A percentile compares a stretch with the other conserved stretches of the same genome.
Evolutionary conservation across 2,113 vertebrate species (phyloP).

Genomic region (Platysternon megacephalum): DNA sequence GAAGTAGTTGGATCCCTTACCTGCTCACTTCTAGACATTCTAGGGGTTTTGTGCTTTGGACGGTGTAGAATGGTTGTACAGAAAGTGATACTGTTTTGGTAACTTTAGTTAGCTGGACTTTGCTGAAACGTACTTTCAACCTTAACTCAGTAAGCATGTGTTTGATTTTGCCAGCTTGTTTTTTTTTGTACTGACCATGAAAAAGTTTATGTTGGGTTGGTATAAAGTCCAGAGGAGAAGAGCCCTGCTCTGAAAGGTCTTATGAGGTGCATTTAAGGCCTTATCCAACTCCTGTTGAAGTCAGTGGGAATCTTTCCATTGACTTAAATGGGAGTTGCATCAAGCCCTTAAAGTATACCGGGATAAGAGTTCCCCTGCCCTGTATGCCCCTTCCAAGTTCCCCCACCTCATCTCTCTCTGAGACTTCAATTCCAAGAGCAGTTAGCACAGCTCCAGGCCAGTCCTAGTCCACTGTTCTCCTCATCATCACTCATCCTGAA

Average conservation of each 20-base stretch:
- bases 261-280: background rate
- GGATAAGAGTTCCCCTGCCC: background rate
- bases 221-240: background rate
- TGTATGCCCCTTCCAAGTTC: background rate
- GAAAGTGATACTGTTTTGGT: background rate
- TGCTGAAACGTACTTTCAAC: background rate
- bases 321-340: background rate
- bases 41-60: background rate
- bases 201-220: background rate
- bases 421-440: background rate
- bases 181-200: background rate
- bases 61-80: background rate
- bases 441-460: background rate
- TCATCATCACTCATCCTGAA: background rate
- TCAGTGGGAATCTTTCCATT: background rate
- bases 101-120: background rate
- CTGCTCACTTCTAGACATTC: background rate
- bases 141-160: background rate
- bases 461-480: background rate
- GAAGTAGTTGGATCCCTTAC: background rate
- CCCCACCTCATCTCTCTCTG: background rate
- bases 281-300: background rate
- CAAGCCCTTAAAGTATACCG: background rate
- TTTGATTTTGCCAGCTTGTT: background rate
- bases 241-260: background rate